phyloP scores from a whole-genome alignment of 1,140 invertebrate species.

The Yoshiicerus persimilis region DNA sequence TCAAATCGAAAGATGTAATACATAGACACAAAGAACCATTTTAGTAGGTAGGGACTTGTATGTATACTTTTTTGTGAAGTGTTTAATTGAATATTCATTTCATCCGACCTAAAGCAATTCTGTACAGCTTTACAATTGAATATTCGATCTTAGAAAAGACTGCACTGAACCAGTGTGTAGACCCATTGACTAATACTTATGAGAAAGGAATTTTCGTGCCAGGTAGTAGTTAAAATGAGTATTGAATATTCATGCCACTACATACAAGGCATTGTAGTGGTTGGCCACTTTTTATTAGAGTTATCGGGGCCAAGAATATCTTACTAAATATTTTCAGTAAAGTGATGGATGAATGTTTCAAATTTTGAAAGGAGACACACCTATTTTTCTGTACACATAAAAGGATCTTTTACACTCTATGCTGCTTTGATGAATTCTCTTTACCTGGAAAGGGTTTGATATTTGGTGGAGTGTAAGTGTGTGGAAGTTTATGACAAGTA shows the following conservation, averaged over 20 bases:
- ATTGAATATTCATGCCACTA: conserved; percentile 11
- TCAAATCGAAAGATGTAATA: neutral
- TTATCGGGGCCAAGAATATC: neutral
- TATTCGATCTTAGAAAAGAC: neutral
- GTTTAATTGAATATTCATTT: conserved; percentile 14
- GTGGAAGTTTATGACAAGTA: neutral
- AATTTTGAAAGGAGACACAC: conserved; percentile 5
- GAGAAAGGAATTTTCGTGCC: neutral
- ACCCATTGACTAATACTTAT: neutral
- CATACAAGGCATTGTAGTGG: neutral
- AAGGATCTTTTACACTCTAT: neutral
- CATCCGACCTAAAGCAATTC: neutral
- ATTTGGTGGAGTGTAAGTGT: neutral
- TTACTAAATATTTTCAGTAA: neutral
- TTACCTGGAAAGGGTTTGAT: neutral
- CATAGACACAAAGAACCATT: neutral
- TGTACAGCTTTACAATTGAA: neutral
- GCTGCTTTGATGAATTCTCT: neutral
- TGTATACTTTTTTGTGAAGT: neutral
- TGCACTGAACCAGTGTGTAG: neutral
- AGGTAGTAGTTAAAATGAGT: neutral
- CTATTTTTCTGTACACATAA: neutral
- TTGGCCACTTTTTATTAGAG: neutral
- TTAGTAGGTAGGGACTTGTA: neutral
- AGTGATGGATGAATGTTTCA: conserved; percentile 7